These are phyloP conservation scores for Oxycera nigricornis DNA, from an alignment of 2,888 invertebrate genomes.

Conservation along the genomic window DNA sequence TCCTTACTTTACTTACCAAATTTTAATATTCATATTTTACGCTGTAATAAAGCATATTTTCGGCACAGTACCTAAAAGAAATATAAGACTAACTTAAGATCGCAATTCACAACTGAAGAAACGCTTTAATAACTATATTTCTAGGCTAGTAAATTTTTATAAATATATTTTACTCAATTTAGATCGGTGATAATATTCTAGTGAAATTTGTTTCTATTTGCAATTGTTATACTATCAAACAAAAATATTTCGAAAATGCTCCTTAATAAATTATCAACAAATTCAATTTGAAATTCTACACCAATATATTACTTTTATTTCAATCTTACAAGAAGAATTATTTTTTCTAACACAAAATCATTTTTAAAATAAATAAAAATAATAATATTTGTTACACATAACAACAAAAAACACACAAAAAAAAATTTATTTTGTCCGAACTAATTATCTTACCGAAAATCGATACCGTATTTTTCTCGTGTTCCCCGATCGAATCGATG, in stretches of 20 bases:
- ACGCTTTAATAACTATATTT: no score
- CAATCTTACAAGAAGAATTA: conserved; percentile 11
- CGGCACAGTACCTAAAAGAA: no score
- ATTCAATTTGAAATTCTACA: background rate
- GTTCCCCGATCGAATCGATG: conserved; percentile 65
- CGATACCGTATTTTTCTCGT: conserved; percentile 64
- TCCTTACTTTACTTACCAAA: no score
- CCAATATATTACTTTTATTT: conserved; percentile 3
- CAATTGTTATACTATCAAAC: no score
- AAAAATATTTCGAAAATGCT: conserved; percentile 2
- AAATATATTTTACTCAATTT: no score
- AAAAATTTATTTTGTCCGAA: conserved; percentile 59
- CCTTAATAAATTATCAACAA: background rate
- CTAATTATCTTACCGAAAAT: conserved; percentile 64
- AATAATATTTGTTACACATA: conserved; percentile 49
- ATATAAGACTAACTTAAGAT: no score
- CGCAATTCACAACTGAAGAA: no score
- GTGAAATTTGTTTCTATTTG: no score
- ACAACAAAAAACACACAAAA: conserved; percentile 51
- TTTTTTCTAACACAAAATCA: conserved; percentile 14
- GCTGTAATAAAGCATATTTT: no score
- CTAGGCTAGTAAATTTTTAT: no score
- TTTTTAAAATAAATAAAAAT: conserved; percentile 47
- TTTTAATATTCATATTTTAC: no score
- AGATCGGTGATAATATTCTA: no score